A percentile compares a stretch with the other conserved stretches of the same genome.
These are phyloP conservation scores for Corvus cornix DNA, from an alignment of 2,113 vertebrate genomes.

Conservation along the genomic window DNA sequence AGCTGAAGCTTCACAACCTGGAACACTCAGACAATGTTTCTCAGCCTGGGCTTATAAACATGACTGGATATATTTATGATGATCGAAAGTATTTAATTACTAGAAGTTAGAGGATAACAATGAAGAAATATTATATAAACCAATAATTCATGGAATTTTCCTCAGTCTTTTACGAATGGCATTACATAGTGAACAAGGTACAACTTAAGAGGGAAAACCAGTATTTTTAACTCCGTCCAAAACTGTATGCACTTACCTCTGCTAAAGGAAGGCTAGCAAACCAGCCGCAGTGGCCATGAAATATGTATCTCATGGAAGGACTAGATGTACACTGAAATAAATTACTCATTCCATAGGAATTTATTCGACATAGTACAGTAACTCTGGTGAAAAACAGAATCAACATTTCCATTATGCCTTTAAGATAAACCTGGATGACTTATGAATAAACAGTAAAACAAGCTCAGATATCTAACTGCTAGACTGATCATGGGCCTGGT, in stretches of 20 bases:
- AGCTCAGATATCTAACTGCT: neutral
- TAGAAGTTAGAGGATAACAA: slow-evolving; percentile 3
- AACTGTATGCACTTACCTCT: neutral
- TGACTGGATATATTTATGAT: neutral
- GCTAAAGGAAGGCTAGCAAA: neutral
- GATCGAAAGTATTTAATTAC: slow-evolving; percentile 33
- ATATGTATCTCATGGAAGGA: neutral
- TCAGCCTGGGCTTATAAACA: neutral
- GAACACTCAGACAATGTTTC: neutral
- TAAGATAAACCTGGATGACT: neutral
- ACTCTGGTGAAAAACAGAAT: neutral
- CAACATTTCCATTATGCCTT: neutral
- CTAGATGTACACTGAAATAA: neutral
- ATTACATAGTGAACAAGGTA: neutral
- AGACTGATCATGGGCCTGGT: neutral
- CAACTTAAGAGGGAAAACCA: neutral
- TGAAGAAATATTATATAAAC: slow-evolving; percentile 20
- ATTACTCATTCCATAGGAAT: neutral
- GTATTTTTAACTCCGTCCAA: neutral
- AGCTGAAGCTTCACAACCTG: neutral
- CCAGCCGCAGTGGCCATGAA: neutral
- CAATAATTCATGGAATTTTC: slow-evolving; percentile 15
- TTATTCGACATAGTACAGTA: neutral
- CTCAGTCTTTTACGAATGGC: neutral
- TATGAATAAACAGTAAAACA: neutral